These are phyloP conservation scores for Siniperca obscura DNA, from an alignment of 2,797 vertebrate genomes.

Conservation along the genomic window DNA sequence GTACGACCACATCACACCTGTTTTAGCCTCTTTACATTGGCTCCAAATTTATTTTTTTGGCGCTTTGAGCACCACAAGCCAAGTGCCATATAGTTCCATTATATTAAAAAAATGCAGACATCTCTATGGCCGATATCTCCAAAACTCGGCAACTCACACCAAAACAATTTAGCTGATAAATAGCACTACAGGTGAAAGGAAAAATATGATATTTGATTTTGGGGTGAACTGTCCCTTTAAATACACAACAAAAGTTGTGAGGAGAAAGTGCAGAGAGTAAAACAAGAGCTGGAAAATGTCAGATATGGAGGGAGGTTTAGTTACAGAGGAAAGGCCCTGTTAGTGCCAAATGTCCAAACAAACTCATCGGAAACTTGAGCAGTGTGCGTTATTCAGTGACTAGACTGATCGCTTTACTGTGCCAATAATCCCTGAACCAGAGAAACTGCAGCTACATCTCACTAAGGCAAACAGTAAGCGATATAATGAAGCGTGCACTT, in stretches of 20 bases:
- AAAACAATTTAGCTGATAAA: too few species aligned
- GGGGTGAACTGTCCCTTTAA: neutral
- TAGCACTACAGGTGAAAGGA: too few species aligned
- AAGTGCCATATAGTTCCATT: too few species aligned
- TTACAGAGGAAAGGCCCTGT: constrained; percentile 15
- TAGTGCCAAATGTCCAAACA: constrained; percentile 33
- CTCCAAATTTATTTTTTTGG: too few species aligned
- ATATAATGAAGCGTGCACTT: constrained; percentile 39
- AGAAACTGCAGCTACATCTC: constrained; percentile 40
- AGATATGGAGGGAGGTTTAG: neutral
- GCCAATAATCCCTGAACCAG: constrained; percentile 39
- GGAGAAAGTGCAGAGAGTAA: neutral
- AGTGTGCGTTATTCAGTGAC: constrained; percentile 21
- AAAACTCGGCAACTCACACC: too few species aligned
- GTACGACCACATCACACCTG: too few species aligned
- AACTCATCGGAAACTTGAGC: constrained; percentile 34
- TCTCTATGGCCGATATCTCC: too few species aligned
- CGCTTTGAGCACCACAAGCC: too few species aligned
- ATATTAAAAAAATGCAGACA: too few species aligned
- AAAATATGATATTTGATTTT: too few species aligned
- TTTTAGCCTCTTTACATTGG: too few species aligned
- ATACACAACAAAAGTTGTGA: neutral
- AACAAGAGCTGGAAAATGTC: constrained; percentile 7
- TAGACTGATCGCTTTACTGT: constrained; percentile 16
- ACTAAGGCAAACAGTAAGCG: constrained; percentile 4